phyloP scores from a whole-genome alignment of 2,888 invertebrate species.

The Strigamia crassipes region DNA sequence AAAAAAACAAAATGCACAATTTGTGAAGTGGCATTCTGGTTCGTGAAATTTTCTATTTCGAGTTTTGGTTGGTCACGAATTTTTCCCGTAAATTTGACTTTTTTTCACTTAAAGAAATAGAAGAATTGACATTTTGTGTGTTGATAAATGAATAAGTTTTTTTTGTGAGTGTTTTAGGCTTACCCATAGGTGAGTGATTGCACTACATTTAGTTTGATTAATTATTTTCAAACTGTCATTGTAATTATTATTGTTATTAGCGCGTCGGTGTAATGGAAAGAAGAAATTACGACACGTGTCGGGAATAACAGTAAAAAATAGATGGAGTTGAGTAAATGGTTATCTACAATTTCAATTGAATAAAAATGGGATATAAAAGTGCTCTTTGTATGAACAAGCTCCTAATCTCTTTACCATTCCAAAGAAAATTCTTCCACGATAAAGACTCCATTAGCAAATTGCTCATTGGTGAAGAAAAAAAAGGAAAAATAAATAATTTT shows the following conservation, averaged over 20 bases:
- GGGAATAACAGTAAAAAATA: not conserved
- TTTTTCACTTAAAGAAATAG: not conserved
- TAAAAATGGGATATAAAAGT: too few relatives aligned
- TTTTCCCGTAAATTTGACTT: not conserved
- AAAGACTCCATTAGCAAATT: not conserved
- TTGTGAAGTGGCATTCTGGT: too few relatives aligned
- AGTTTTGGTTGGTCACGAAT: not conserved
- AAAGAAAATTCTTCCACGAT: not conserved
- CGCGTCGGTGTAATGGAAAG: too few relatives aligned
- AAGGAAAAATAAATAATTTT: not conserved
- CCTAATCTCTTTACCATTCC: not conserved
- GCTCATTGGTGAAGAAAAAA: not conserved
- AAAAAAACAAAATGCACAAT: too few relatives aligned
- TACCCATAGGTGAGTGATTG: not conserved
- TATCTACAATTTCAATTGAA: too few relatives aligned
- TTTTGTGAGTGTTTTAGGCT: not conserved
- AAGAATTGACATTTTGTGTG: conserved; percentile 16
- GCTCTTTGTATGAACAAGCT: not conserved
- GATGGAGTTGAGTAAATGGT: not conserved
- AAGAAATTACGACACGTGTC: too few relatives aligned
- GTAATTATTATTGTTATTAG: too few relatives aligned
- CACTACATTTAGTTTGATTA: not conserved
- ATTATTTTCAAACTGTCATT: not conserved
- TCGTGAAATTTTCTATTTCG: too few relatives aligned
- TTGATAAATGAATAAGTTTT: not conserved